phyloP scores from a whole-genome alignment of 2,888 invertebrate species.

The Mesorhabditis spiculigera region DNA sequence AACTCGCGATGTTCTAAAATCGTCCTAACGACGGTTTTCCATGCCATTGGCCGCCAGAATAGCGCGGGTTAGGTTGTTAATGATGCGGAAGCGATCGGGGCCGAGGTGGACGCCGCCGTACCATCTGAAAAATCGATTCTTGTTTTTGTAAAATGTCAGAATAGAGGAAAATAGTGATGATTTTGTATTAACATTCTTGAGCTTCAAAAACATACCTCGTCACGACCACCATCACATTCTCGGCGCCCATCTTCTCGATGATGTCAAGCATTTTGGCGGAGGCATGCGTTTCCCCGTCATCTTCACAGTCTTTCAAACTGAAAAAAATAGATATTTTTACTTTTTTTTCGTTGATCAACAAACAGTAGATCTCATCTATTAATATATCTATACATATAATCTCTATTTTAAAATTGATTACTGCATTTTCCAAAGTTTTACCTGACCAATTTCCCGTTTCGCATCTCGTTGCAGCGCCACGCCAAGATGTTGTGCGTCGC shows the following conservation, averaged over 20 bases:
- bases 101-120: constrained; percentile 82
- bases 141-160: neutral
- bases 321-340: too few relatives aligned
- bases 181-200: constrained; percentile 3
- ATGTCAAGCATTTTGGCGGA: constrained; percentile 76
- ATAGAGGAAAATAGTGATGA: neutral
- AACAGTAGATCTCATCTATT: too few relatives aligned
- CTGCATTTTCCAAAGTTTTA: constrained; percentile 12
- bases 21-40: neutral
- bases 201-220: constrained; percentile 60
- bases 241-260: constrained; percentile 71
- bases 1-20: neutral
- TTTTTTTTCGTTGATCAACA: too few relatives aligned
- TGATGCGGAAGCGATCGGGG: constrained; percentile 80
- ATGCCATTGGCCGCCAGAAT: constrained; percentile 33
- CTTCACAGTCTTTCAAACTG: constrained; percentile 71
- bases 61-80: constrained; percentile 60
- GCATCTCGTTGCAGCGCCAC: constrained; percentile 61
- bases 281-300: constrained; percentile 80
- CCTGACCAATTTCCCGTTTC: constrained; percentile 25
- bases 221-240: constrained; percentile 76
- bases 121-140: constrained; percentile 66
- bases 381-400: neutral
- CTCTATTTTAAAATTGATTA: neutral
- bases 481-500: constrained; percentile 83